Base-by-base conservation (phyloP, 2,113 vertebrate species). In the Ctenomys sociabilis region DNA sequence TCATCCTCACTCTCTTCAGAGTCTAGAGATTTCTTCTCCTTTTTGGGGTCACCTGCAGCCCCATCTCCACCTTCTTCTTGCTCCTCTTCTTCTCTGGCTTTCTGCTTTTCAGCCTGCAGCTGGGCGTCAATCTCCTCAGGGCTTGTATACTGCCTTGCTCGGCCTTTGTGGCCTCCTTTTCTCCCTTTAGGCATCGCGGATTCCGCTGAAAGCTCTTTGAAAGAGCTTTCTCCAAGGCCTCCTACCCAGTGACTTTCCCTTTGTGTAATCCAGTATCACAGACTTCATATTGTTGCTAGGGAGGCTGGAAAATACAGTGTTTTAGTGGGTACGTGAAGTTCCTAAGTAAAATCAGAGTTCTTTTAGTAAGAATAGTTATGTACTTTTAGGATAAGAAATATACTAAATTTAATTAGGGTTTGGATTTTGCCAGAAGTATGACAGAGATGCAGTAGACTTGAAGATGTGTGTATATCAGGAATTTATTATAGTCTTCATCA, bases 321-420 rank as follows among this genome's bases (percentile, higher is more conserved):
- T 93, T 88, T 73, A 37, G 63, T 81, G 75, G 70, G 32, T 61
- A 75, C 32, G 32, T 92, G 80, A 89, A n/a, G 28, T 82, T 85
- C 35, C 80, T 88, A 21, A 54, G 5, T 84, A 63, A 78, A 89
- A 61, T 89, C 17, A 54, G 45, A n/a, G 28, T 93, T 93, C 59
- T 86, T 57, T 91, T 19, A 83, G 10, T 66, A 57, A 85, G 72
- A 19, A 85, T 80, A 22, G 1, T 72, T 80, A 91, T 61, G 52
- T 63, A 72, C 1, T 77, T 88, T 54, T n/a, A 40, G 64, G 59
- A 11, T 83, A 77, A 86, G 35, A 49, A 52, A 9, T 70, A 40
- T 66, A 26, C 90, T 90, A n/a, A n/a, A 61, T 93, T 95, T 78
- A 91, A 83, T 24, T 5, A 91, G 61, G 35, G 35, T 72, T 72